phyloP scores from a whole-genome alignment of 2,797 vertebrate genomes.

The Gadopsis marmoratus region DNA sequence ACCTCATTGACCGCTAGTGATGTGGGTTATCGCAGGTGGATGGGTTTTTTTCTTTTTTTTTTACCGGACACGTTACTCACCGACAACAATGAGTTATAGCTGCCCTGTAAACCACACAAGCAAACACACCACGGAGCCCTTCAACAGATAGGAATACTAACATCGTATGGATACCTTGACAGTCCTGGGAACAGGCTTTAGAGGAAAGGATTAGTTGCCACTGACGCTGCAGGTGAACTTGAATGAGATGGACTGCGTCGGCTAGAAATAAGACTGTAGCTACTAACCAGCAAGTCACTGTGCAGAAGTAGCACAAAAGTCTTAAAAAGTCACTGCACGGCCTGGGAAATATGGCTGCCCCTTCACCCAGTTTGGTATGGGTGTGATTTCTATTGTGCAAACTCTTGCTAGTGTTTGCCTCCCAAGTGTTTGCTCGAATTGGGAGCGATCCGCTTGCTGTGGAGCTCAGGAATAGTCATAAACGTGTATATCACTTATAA shows the following conservation, averaged over 20 bases:
- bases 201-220: neutral
- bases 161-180: neutral
- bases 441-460: neutral
- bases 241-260: neutral
- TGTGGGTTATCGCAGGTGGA: slow-evolving; percentile 27
- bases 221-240: neutral
- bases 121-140: neutral
- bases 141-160: neutral
- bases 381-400: slow-evolving; percentile 44
- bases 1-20: neutral
- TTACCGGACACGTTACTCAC: neutral
- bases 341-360: slow-evolving; percentile 2
- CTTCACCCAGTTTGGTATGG: slow-evolving; percentile 32
- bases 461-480: slow-evolving; percentile 1
- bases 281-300: neutral
- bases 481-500: slow-evolving; percentile 11
- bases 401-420: slow-evolving; percentile 32
- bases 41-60: neutral
- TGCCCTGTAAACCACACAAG: neutral
- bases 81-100: neutral
- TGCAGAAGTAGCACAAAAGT: neutral
- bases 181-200: neutral
- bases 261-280: neutral
- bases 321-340: neutral
- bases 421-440: slow-evolving; percentile 38